Base-by-base conservation (phyloP, 2,888 invertebrate species). In the Atherix ibis region DNA sequence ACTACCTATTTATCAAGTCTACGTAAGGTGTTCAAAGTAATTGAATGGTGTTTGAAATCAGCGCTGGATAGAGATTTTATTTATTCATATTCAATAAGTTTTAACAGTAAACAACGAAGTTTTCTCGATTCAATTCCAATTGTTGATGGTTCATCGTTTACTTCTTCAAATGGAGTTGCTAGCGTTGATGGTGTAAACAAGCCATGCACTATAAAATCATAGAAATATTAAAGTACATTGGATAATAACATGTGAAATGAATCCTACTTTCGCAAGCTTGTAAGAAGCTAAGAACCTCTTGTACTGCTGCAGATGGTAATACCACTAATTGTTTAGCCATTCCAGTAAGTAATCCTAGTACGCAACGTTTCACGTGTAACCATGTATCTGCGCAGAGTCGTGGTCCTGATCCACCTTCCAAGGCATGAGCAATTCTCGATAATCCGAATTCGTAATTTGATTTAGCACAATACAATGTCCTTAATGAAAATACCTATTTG, bases 361-460 rank as follows among this genome's bases (percentile, higher is more conserved):
- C 87, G 54, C 94, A 95, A 39, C 95, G 70, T 56, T 97, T 97
- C 2, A 94, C 87, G 55, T 97, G 95, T 56, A 88, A 82, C 98
- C 98, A 98, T 3, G 98, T 98, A 53, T 98, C 97, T 1, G 94
- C 91, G 12, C 97, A 95, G 6, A 98, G 68, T 53, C 95, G 85
- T 2, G 56, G 48, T 1, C 61, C 57, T 4, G 58, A 55, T 3
- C 58, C 62, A 14, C 58, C 57, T 36, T 62, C 62, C 38, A 98
- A 62, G 25, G 95, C 95, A 61, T 97, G 95, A 52, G 97, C 92
- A 1, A 98, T 88, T 40, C 97, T 70, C 0, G 94, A 92, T 48
- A 98, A 84, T 2, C 98, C 98, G 62, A 98, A 98, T 59, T 98
- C 97, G 51, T 92, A 98, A 62, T 98, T 98, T 1, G 94, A 94